Percentiles rank a stretch among this genome's conserved stretches.
phyloP scores from a whole-genome alignment of 2,888 invertebrate genomes.

The Lagria hirta region DNA sequence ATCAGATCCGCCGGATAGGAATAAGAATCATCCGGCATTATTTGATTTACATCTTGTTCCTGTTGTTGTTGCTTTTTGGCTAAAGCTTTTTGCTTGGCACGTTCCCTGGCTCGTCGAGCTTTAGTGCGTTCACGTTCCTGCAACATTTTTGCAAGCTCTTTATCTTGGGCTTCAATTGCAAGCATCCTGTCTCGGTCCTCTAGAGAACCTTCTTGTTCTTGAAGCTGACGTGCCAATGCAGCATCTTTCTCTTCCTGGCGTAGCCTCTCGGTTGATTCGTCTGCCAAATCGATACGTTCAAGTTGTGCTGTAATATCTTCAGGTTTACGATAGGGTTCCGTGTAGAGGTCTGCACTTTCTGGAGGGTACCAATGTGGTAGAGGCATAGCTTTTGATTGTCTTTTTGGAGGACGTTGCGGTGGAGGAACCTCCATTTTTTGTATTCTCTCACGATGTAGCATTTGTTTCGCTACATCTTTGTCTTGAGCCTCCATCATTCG shows the following conservation, averaged over 20 bases:
- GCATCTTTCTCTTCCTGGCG: constrained; percentile 75
- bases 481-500: constrained; percentile 59
- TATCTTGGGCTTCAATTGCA: constrained; percentile 79
- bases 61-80: constrained; percentile 56
- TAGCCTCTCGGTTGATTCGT: constrained; percentile 60
- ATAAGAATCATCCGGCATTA: constrained; percentile 55
- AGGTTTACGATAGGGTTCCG: constrained; percentile 45
- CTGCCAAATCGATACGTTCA: constrained; percentile 50
- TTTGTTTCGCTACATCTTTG: constrained; percentile 57
- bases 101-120: constrained; percentile 69
- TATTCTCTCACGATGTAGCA: constrained; percentile 53
- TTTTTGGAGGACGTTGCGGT: constrained; percentile 39
- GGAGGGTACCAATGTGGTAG: constrained; percentile 34
- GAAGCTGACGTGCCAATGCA: constrained; percentile 72
- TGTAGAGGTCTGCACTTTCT: constrained; percentile 42
- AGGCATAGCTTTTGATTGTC: constrained; percentile 50
- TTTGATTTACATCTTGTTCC: constrained; percentile 41
- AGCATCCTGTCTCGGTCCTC: constrained; percentile 60
- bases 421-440: constrained; percentile 16
- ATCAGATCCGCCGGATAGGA: constrained; percentile 60
- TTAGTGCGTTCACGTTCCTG: constrained; percentile 75
- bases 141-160: constrained; percentile 73
- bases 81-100: constrained; percentile 65
- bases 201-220: constrained; percentile 71
- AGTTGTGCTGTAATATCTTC: constrained; percentile 40